A percentile compares a stretch with the other conserved stretches of the same genome.
Conservation (phyloP, 2,888 invertebrate species). For the Stenotaenia linearis region DNA sequence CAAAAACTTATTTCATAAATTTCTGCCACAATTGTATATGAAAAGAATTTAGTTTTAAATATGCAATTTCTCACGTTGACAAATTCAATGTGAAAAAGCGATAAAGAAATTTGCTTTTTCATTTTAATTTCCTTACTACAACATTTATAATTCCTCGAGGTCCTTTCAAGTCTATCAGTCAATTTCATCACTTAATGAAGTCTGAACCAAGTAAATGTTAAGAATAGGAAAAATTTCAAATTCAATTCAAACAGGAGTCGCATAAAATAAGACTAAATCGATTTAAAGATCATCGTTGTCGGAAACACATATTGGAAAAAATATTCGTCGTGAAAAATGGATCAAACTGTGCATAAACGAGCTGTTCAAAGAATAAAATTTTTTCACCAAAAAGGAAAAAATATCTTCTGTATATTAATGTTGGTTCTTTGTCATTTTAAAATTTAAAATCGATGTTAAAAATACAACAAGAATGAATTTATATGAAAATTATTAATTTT, state of each 20-base stretch:
- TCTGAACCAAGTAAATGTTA: not conserved
- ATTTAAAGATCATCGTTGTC: conserved; percentile 18
- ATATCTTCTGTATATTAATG: not conserved
- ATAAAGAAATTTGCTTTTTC: not conserved
- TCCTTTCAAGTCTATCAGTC: not conserved
- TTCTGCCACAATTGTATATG: too few species aligned
- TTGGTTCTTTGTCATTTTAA: not conserved
- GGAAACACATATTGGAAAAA: conserved; percentile 5
- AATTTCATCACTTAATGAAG: not conserved
- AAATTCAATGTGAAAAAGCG: not conserved
- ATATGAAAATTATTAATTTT: too few species aligned
- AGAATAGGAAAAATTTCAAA: not conserved
- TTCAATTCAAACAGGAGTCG: conserved; percentile 11
- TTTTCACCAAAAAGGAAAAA: not conserved
- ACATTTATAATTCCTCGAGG: not conserved
- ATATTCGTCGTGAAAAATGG: not conserved
- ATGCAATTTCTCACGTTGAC: not conserved
- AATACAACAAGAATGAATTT: not conserved
- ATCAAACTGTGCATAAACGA: not conserved
- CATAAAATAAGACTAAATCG: conserved; percentile 1
- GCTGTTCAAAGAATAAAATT: not conserved
- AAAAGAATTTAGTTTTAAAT: too few species aligned
- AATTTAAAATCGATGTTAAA: too few species aligned
- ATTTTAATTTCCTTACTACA: not conserved
- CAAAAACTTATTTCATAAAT: too few species aligned